Evolutionary conservation across 2,113 vertebrate species (phyloP), one percentile per base, ranked within the genome.

Genomic region (Tympanuchus pallidicinctus): DNA sequence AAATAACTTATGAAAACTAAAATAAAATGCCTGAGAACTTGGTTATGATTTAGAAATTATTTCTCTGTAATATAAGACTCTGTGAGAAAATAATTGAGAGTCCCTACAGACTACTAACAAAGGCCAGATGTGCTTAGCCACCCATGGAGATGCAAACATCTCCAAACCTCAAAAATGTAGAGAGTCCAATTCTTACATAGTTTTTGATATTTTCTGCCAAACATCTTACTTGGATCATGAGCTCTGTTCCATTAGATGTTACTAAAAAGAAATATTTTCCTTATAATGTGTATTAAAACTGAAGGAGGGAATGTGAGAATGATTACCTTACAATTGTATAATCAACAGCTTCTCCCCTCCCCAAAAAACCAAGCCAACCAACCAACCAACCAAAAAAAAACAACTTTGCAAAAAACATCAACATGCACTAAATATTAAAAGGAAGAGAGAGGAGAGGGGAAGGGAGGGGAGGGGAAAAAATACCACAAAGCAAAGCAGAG

Each of bases 81-180:
- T 86, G 67, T 27, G 27, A 74, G 72, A 63, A 92, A 90, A 56
- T 10, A 80, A 61, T 14, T 77, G 27, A 24, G 48, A 86, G 21
- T 78, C 65, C 65, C 52, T 64, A 52, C 52, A 69, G 59, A 50
- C 3, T 11, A 45, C 10, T 60, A 88, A 72, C 5, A 64, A 86
- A 48, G 36, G 48, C 60, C 45, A 84, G 61, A 74, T 63, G 61
- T 50, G 13, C 67, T 65, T 22, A 90, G 54, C 60, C 34, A 87
- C 72, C 34, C 66, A 50, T 11, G 30, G 40, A 91, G 82, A 79
- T 63, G 21, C 34, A 91, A 75, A 80, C 11, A 30, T 92, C 10
- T 64, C 86, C n/a, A 86, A 94, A 95, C 57, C 73, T 94, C 77
- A 86, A 60, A 86, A 45, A 48, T 77, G 56, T 52, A 85, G 92